Evolutionary conservation across 23 tunicate genomes (phyloP).

Genomic region (Ascidia mentula): DNA sequence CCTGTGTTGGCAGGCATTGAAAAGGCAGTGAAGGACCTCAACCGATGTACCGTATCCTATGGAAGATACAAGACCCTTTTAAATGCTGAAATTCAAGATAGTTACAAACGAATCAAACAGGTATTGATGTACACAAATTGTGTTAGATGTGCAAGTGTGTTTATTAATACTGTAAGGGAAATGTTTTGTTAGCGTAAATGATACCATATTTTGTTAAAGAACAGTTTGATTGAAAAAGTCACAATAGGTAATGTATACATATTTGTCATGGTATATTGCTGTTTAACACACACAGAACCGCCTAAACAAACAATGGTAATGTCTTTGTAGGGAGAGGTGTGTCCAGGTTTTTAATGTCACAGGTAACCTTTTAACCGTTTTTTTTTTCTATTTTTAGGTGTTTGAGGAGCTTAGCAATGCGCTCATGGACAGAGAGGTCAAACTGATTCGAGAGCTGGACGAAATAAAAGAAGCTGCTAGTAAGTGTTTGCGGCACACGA

Average conservation of each 20-base stretch:
- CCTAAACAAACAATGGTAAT: too few species aligned
- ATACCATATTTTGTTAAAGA: too few species aligned
- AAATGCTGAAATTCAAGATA: conserved; percentile 43
- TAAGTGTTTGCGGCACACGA: conserved; percentile 5
- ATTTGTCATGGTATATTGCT: too few species aligned
- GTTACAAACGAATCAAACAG: conserved; percentile 47
- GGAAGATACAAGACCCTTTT: conserved; percentile 36
- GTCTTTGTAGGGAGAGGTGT: too few species aligned
- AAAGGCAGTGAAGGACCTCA: conserved; percentile 41
- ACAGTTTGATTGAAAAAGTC: too few species aligned
- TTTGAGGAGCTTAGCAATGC: conserved; percentile 35
- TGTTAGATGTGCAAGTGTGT: too few species aligned
- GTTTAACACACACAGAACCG: too few species aligned
- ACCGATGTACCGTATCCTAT: conserved; percentile 45
- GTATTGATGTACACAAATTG: conserved; percentile 6
- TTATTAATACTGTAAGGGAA: too few species aligned
- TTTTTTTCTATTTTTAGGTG: conserved; percentile 5
- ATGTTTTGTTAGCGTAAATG: too few species aligned
- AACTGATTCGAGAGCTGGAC: conserved; percentile 35
- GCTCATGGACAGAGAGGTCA: conserved; percentile 37
- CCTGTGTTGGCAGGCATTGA: conserved; percentile 38
- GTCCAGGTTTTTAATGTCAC: too few species aligned
- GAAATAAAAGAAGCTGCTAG: conserved; percentile 41
- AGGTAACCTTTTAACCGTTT: not conserved
- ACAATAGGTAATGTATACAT: too few species aligned